Percentiles rank a stretch among this genome's conserved stretches.
phyloP scores from a whole-genome alignment of 1,140 invertebrate species.

The Cydia pomonella region DNA sequence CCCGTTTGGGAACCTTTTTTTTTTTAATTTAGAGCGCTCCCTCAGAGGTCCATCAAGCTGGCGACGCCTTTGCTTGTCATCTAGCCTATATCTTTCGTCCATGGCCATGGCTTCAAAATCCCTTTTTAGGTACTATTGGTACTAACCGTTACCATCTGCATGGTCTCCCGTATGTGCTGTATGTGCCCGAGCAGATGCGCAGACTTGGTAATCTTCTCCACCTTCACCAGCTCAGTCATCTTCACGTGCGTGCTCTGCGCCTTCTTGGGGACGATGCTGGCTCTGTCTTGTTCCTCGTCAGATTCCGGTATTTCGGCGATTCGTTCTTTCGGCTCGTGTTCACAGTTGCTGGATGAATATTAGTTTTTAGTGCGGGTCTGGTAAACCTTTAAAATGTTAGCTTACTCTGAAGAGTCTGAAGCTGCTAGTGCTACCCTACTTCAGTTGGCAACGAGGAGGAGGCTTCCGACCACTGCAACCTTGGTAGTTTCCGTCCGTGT shows the following conservation, averaged over 20 bases:
- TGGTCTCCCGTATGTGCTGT: conserved; percentile 40
- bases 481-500: too few relatives aligned
- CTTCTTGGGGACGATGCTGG: conserved; percentile 61
- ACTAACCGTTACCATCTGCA: conserved; percentile 45
- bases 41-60: too few relatives aligned
- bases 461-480: too few relatives aligned
- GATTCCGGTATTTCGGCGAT: conserved; percentile 37
- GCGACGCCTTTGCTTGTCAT: too few relatives aligned
- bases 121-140: too few relatives aligned
- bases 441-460: too few relatives aligned
- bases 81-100: too few relatives aligned
- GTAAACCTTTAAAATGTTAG: neutral
- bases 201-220: conserved; percentile 64
- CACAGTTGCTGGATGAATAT: conserved; percentile 47
- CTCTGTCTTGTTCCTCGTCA: conserved; percentile 39
- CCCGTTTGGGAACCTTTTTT: too few relatives aligned
- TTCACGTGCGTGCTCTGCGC: conserved; percentile 66
- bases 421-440: too few relatives aligned
- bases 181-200: conserved; percentile 61
- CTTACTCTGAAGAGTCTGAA: too few relatives aligned
- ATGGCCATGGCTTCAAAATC: too few relatives aligned
- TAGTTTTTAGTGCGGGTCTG: neutral
- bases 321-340: conserved; percentile 40
- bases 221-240: conserved; percentile 47
- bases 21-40: too few relatives aligned